Conservation (phyloP, 1,140 invertebrate genomes). For the Leptoteleia sp. region DNA sequence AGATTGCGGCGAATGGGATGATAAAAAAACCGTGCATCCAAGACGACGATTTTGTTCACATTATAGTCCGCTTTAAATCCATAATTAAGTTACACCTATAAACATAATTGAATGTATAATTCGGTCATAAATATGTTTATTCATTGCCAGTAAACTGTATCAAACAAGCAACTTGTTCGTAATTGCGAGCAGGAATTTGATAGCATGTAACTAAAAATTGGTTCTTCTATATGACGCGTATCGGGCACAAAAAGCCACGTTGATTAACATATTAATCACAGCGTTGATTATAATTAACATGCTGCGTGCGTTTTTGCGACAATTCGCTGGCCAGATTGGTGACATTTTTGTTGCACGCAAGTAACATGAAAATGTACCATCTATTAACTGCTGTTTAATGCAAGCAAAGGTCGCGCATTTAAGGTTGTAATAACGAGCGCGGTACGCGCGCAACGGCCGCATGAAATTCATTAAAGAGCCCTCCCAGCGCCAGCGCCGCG, state of each 20-base stretch:
- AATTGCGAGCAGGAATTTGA: constrained; percentile 35
- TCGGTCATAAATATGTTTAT: constrained; percentile 48
- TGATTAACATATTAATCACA: constrained; percentile 53
- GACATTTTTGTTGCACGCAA: constrained; percentile 34
- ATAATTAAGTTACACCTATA: constrained; percentile 53
- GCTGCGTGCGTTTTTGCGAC: constrained; percentile 17
- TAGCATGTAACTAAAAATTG: constrained; percentile 40
- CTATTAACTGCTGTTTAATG: constrained; percentile 51
- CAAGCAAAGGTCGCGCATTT: constrained; percentile 44
- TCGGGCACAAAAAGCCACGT: constrained; percentile 31
- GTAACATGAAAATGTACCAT: constrained; percentile 42
- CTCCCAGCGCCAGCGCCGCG: neutral
- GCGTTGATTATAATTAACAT: constrained; percentile 48
- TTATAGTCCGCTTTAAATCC: constrained; percentile 3
- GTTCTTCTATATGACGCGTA: constrained; percentile 11
- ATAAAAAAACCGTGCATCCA: too few relatives aligned
- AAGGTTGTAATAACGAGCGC: constrained; percentile 28
- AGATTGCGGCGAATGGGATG: too few relatives aligned
- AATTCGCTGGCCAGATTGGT: constrained; percentile 7
- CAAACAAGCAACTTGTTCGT: constrained; percentile 18
- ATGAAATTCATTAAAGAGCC: constrained; percentile 36
- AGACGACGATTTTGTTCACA: too few relatives aligned
- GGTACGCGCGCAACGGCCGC: constrained; percentile 9
- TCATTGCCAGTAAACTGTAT: constrained; percentile 29
- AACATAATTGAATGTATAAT: constrained; percentile 53